These are phyloP conservation scores for Caenorhabditis plicata DNA, from an alignment of 2,888 invertebrate genomes.

Conservation along the genomic window DNA sequence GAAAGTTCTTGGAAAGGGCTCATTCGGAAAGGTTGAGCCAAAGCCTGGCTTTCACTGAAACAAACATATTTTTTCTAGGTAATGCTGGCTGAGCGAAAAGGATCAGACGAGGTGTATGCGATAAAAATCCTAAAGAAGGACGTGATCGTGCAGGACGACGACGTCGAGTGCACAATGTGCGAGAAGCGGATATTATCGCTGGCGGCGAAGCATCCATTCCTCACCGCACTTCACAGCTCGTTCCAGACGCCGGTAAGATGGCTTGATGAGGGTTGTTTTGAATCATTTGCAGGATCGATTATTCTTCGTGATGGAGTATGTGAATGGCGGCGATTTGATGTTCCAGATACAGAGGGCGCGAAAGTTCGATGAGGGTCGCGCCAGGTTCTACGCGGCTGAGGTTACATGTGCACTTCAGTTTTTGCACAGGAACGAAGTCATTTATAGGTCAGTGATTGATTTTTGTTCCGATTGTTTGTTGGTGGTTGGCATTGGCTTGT, in stretches of 20 bases:
- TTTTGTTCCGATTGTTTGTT: not conserved
- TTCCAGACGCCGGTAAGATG: constrained; percentile 91
- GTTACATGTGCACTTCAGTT: constrained; percentile 96
- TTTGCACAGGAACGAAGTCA: constrained; percentile 91
- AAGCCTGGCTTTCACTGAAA: not conserved
- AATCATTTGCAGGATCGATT: constrained; percentile 75
- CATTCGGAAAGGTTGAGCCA: constrained; percentile 84
- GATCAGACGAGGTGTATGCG: constrained; percentile 95
- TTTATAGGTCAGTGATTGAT: constrained; percentile 75
- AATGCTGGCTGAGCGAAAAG: constrained; percentile 93
- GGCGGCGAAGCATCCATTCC: constrained; percentile 92
- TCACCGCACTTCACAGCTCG: constrained; percentile 97
- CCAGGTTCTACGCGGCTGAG: constrained; percentile 93
- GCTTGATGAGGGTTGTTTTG: constrained; percentile 13
- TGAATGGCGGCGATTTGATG: constrained; percentile 83
- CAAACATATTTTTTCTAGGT: constrained; percentile 74
- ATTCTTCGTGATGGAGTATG: constrained; percentile 99
- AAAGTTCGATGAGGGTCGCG: constrained; percentile 92
- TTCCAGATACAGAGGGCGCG: constrained; percentile 95
- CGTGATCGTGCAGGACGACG: constrained; percentile 96
- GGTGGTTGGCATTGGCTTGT: no score
- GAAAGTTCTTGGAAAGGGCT: constrained; percentile 97
- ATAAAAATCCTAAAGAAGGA: constrained; percentile 99
- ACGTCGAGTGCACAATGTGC: constrained; percentile 99
- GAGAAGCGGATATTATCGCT: constrained; percentile 82